Percentiles rank a stretch among this genome's conserved stretches.
Conservation (phyloP, 2,888 invertebrate genomes). For the Malacosoma neustria region DNA sequence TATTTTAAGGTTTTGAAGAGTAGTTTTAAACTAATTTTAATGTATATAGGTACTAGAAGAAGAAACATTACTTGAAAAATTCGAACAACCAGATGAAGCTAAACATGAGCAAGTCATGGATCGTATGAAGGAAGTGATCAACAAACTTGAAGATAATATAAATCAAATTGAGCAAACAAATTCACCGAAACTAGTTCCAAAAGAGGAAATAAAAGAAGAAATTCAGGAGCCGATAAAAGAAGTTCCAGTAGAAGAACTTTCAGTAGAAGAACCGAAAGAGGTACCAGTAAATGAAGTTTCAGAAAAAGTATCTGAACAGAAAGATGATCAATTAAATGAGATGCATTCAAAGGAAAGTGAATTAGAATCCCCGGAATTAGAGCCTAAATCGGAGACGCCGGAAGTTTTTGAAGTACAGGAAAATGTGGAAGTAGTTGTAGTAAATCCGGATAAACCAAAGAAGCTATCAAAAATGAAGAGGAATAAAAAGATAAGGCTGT, state of each 20-base stretch:
- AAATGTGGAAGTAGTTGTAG: conserved; percentile 1
- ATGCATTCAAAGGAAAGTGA: conserved; percentile 1
- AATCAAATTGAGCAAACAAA: conserved; percentile 24
- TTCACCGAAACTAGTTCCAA: conserved; percentile 19
- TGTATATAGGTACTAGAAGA: conserved; percentile 43
- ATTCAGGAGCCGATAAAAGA: conserved; percentile 8
- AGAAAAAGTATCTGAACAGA: not conserved
- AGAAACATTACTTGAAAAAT: conserved; percentile 46
- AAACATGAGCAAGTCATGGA: conserved; percentile 50
- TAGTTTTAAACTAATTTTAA: not conserved
- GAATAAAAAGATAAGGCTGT: conserved; percentile 34
- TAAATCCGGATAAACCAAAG: conserved; percentile 19
- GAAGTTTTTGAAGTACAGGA: conserved; percentile 5
- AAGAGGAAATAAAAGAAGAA: conserved; percentile 6
- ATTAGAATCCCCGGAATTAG: not conserved
- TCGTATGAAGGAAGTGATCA: conserved; percentile 57
- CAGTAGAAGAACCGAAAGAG: conserved; percentile 2
- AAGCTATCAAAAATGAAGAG: conserved; percentile 42
- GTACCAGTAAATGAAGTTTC: not conserved
- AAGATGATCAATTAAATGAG: conserved; percentile 1
- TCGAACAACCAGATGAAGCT: conserved; percentile 42
- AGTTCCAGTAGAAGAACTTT: conserved; percentile 7
- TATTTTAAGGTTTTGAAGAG: no score
- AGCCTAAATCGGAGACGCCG: not conserved
- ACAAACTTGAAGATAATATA: conserved; percentile 51